Percentiles rank a stretch among this genome's conserved stretches.
These are phyloP conservation scores for Callipepla squamata DNA, from an alignment of 2,113 vertebrate genomes.

Conservation along the genomic window DNA sequence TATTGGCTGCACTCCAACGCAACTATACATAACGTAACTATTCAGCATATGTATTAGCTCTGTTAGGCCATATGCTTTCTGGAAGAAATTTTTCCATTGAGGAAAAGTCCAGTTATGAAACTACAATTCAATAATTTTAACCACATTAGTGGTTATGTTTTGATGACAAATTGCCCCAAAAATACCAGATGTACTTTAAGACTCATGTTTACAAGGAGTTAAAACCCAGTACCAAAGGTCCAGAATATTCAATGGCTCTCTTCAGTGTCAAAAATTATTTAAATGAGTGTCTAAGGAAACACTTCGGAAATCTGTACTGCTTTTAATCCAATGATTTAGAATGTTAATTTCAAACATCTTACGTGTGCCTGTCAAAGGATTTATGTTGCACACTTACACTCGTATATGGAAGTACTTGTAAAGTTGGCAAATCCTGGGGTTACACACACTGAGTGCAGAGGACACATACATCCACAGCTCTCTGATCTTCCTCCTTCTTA, in stretches of 20 bases:
- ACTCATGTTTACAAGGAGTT: background rate
- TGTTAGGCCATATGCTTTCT: background rate
- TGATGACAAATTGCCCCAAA: background rate
- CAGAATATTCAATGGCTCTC: background rate
- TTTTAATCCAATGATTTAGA: background rate
- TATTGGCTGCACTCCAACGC: background rate
- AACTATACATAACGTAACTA: background rate
- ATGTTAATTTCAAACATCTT: background rate
- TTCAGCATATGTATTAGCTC: background rate
- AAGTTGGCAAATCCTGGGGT: background rate
- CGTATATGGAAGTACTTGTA: fast-evolving
- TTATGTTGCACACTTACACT: background rate
- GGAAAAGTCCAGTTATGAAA: background rate
- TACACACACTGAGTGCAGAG: background rate
- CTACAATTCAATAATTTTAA: background rate
- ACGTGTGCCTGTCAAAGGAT: background rate
- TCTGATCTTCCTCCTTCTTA: background rate
- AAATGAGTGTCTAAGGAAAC: background rate
- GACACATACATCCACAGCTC: background rate
- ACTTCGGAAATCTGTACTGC: background rate
- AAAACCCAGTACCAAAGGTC: background rate
- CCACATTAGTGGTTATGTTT: background rate
- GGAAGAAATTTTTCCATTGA: background rate
- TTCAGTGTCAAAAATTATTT: background rate
- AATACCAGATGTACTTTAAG: background rate